phyloP scores from a whole-genome alignment of 2,888 invertebrate species.

The Cremastobaeus sp. region DNA sequence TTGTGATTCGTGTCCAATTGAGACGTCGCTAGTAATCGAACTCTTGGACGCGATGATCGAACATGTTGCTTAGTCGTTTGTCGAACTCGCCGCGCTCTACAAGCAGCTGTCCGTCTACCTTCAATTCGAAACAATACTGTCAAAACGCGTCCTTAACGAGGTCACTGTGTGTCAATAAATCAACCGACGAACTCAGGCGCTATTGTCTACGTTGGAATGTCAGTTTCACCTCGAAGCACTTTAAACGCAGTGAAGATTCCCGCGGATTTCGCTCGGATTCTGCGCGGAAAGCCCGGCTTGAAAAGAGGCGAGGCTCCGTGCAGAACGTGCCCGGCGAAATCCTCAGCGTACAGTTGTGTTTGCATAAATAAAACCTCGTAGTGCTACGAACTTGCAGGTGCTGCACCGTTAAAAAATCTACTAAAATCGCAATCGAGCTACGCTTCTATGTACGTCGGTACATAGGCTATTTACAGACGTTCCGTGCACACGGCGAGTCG shows the following conservation, averaged over 20 bases:
- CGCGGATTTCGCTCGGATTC: not conserved
- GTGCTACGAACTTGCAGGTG: too few relatives aligned
- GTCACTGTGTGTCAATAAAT: conserved; percentile 5
- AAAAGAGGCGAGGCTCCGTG: too few relatives aligned
- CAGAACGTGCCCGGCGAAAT: too few relatives aligned
- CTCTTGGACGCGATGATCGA: conserved; percentile 47
- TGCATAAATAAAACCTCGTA: too few relatives aligned
- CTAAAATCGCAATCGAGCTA: too few relatives aligned
- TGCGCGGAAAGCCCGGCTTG: conserved; percentile 5
- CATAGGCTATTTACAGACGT: too few relatives aligned
- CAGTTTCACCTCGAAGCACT: conserved; percentile 41
- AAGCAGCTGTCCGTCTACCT: conserved; percentile 14
- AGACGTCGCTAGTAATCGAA: conserved; percentile 41
- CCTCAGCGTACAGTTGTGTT: too few relatives aligned
- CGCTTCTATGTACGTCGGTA: too few relatives aligned
- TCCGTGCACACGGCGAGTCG: too few relatives aligned
- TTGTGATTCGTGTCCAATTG: too few relatives aligned
- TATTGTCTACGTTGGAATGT: conserved; percentile 46
- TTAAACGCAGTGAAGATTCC: conserved; percentile 18
- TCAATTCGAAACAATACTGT: conserved; percentile 21
- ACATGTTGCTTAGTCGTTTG: conserved; percentile 25
- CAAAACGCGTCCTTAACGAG: conserved; percentile 5
- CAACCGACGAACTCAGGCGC: conserved; percentile 8
- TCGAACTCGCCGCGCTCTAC: conserved; percentile 14
- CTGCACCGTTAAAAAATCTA: too few relatives aligned